Evolutionary conservation across 1,140 invertebrate genomes (phyloP).

Genomic region (Brachionus koreanus): DNA sequence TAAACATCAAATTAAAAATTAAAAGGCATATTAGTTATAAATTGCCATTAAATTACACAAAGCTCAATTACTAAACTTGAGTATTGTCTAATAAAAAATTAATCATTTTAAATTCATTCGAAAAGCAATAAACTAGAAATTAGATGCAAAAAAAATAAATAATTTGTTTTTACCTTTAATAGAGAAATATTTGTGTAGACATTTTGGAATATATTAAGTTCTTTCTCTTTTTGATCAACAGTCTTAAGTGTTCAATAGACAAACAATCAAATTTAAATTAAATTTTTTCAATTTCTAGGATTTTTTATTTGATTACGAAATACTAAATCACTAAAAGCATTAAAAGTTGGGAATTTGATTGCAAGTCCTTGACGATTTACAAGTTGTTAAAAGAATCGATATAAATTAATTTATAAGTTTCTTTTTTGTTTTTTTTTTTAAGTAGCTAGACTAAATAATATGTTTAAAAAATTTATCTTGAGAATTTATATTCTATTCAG

Average conservation of each 20-base stretch:
- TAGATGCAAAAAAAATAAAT: neutral
- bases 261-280: neutral
- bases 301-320: neutral
- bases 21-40: neutral
- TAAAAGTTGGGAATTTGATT: neutral
- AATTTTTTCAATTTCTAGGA: neutral
- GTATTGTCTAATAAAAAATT: neutral
- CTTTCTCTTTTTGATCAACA: neutral
- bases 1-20: neutral
- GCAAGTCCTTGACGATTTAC: neutral
- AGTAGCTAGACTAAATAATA: neutral
- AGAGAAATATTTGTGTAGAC: neutral
- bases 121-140: neutral
- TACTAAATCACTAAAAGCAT: neutral
- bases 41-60: neutral
- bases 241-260: neutral
- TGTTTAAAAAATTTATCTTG: neutral
- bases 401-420: neutral
- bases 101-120: neutral
- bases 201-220: neutral
- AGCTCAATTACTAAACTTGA: neutral
- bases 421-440: no score
- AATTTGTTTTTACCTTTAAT: neutral
- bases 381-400: neutral
- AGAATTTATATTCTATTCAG: neutral